These are phyloP conservation scores for Acanthiza pusilla DNA, from an alignment of 2,797 vertebrate genomes.

Conservation along the genomic window DNA sequence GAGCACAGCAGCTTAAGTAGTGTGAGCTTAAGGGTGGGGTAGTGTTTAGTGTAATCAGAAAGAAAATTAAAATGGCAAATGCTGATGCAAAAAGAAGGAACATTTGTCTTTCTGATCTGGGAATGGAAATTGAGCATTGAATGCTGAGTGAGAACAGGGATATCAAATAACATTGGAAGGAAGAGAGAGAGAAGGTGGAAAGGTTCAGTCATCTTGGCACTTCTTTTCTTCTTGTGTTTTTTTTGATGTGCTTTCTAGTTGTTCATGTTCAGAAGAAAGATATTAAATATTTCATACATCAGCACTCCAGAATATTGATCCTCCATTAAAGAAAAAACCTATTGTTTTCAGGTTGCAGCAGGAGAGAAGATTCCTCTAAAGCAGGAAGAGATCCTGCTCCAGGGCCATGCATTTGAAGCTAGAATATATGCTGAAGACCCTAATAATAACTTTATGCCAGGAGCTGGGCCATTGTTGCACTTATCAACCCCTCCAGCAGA, in stretches of 20 bases:
- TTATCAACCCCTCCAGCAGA: constrained; percentile 86
- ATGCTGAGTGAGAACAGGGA: background rate
- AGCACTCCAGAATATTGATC: background rate
- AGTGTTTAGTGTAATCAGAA: background rate
- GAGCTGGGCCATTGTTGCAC: constrained; percentile 88
- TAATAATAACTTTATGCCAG: constrained; percentile 89
- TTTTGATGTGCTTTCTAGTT: background rate
- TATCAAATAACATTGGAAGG: background rate
- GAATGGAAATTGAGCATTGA: background rate
- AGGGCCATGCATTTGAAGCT: constrained; percentile 94
- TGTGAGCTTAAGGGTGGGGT: background rate
- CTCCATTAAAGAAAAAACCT: background rate
- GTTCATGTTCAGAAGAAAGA: background rate
- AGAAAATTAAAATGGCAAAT: background rate
- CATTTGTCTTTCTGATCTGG: background rate
- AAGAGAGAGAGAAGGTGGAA: background rate
- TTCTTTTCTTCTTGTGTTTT: background rate
- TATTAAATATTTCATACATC: background rate
- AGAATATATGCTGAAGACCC: constrained; percentile 97
- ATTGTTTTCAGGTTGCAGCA: constrained; percentile 84
- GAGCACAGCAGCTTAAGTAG: background rate
- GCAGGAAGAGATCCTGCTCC: constrained; percentile 88
- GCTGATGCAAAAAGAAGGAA: background rate
- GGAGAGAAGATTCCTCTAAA: constrained; percentile 90
- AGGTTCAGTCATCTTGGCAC: background rate